Evolutionary conservation across 2,113 vertebrate species (phyloP), one percentile per base, ranked within the genome.

Genomic region (pig (Sus scrofa)): DNA sequence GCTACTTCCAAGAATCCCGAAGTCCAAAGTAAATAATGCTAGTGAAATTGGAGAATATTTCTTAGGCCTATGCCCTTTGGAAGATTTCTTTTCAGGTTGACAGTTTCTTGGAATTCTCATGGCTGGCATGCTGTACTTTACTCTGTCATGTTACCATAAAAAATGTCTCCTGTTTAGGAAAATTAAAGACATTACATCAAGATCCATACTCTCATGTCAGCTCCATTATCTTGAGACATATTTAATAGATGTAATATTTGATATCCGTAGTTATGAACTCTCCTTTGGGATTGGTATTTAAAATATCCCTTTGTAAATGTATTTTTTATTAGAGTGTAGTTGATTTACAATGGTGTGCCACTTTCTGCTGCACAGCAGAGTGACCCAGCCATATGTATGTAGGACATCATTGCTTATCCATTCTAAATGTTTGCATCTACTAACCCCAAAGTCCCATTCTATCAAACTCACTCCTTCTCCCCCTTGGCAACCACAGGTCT

Each of bases 41-140:
- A 52, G 82, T 84, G 56, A 98, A 94, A 93, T 39, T 92, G 34
- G 52, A 93, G 58, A 58, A 32, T 30, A 93, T 79, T 96, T 93
- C 83, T 93, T 89, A 96, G 82, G 15, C 24, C 7, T 97, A 4
- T 73, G 26, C 22, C 60, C 34, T 88, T 18, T 32, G 37, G 67
- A 86, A 85, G 32, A 87, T 96, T 96, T 97, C 71, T 94, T 96
- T 94, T 79, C 24, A 88, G 34, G 60, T 19, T 96, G 96, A 94
- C 77, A 82, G 62, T 78, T 97, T 95, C 89, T 98, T 97, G 91
- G 96, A 96, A 94, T 98, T 96, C 73, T 89, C 82, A 67, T 86
- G 52, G 39, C 37, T 96, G 30, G 52, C 12, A 68, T 96, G 93
- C 94, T 96, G 68, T 83, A 71, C 86, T 96, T 78, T 96, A 67